A percentile compares a stretch with the other conserved stretches of the same genome.
phyloP scores from a whole-genome alignment of 92 coral and sea anemone species.

The Phenganax marumi region DNA sequence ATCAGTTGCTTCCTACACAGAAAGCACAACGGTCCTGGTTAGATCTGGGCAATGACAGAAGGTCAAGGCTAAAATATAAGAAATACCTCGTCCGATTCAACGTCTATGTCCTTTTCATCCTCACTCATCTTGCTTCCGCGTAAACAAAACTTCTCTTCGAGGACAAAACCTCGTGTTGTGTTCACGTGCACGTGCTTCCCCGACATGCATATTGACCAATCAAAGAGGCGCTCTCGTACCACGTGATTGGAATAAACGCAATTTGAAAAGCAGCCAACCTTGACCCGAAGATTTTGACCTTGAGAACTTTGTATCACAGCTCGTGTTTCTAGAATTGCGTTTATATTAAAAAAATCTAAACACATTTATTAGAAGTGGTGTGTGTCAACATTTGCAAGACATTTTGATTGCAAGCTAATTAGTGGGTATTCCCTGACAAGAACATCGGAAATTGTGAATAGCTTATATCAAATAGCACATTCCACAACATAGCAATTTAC shows the following conservation, averaged over 20 bases:
- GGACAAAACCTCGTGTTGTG: conserved; percentile 43
- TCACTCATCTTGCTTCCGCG: conserved; percentile 76
- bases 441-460: neutral
- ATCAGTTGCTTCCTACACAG: conserved; percentile 62
- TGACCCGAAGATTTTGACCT: conserved; percentile 27
- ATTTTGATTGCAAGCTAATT: neutral
- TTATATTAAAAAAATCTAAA: neutral
- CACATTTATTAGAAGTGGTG: neutral
- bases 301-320: neutral
- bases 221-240: neutral
- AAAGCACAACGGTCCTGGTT: conserved; percentile 52
- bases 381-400: neutral
- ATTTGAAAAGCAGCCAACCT: conserved; percentile 17
- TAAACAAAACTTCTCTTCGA: conserved; percentile 24
- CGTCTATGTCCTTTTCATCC: conserved; percentile 92
- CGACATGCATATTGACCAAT: neutral
- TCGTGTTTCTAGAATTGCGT: too few species aligned
- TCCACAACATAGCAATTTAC: neutral
- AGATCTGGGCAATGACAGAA: conserved; percentile 24
- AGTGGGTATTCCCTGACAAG: conserved; percentile 10
- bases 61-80: conserved; percentile 32
- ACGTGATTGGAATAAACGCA: conserved; percentile 6
- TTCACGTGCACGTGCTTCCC: conserved; percentile 23
- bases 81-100: conserved; percentile 98
- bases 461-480: neutral